Evolutionary conservation across 2,113 vertebrate genomes (phyloP), one percentile per base, ranked within the genome.

Genomic region (Rhineura floridana): DNA sequence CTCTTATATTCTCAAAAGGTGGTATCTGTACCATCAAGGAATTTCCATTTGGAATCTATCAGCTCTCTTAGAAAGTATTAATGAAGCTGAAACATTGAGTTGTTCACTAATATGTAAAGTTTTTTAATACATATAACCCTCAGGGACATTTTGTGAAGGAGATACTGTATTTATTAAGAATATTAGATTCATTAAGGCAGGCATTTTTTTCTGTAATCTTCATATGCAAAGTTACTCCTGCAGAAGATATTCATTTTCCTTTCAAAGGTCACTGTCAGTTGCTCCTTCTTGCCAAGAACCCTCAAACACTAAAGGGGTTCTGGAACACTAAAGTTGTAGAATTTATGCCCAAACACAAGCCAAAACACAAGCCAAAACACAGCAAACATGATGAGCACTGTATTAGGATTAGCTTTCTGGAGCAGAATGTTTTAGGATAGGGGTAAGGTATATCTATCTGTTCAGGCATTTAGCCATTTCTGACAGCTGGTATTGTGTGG

Each of bases 151-250:
- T 10, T 70, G n/a, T 36, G 63, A 52, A 44, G 46, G 33, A 44
- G 81, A 44, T 11, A 9, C 12, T 50, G 30, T 84, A 62, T 75
- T 88, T 33, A 88, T 88, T 73, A 62, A 85, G 52, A 77, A 67
- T 55, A 78, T 83, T 33, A 83, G 44, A 88, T 65, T 78, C 25
- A 67, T 52, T 55, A 52, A 62, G 59, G 33, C 17, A 36, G 36
- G 67, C 15, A 67, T 59, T 59, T 87, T 15, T 63, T 48, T 4
- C 36, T 9, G 7, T 36, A 72, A n/a, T 30, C 33, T 46, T 73
- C 39, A 36, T 21, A 62, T 50, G 39, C 69, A 86, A 79, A 79
- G 50, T 23, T 11, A 72, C 25, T 44, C 48, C 28, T 10, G 15
- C 36, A 72, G 30, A 81, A 72, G 48, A 80, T 87, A 81, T 25